Conservation (phyloP, 2,888 invertebrate genomes). For the Endotricha flammealis region DNA sequence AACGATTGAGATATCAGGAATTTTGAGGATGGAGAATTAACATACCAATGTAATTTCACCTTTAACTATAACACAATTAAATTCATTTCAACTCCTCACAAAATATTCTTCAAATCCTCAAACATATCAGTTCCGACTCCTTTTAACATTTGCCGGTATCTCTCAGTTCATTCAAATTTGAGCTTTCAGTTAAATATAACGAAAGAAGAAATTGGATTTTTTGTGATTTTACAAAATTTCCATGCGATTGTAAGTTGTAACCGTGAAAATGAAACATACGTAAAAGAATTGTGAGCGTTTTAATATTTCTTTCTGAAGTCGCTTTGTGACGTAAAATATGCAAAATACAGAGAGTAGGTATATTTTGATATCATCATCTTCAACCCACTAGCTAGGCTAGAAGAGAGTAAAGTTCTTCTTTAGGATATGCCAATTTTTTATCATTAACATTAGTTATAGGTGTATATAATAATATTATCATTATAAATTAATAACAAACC, state of each 20-base stretch:
- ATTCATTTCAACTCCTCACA: constrained; percentile 21
- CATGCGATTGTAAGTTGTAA: neutral
- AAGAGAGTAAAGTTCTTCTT: too few species aligned
- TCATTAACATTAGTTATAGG: too few species aligned
- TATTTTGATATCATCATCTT: too few species aligned
- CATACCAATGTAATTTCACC: constrained; percentile 23
- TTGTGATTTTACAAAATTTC: neutral
- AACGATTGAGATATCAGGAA: constrained; percentile 59
- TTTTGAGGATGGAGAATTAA: constrained; percentile 23
- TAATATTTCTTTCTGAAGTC: too few species aligned
- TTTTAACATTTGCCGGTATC: constrained; percentile 32
- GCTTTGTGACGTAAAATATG: too few species aligned
- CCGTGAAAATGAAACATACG: neutral
- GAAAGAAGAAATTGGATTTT: neutral
- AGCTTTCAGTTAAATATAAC: constrained; percentile 1
- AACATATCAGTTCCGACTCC: constrained; percentile 30
- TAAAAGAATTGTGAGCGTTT: neutral
- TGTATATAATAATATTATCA: too few species aligned
- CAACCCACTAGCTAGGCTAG: too few species aligned
- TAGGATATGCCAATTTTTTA: too few species aligned
- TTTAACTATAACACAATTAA: constrained; percentile 34
- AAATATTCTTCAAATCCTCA: constrained; percentile 25
- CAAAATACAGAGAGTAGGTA: too few species aligned
- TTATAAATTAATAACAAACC: too few species aligned
- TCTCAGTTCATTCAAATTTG: constrained; percentile 19